Base-by-base conservation (phyloP, 1,140 invertebrate genomes). In the Agrypnia vestita region DNA sequence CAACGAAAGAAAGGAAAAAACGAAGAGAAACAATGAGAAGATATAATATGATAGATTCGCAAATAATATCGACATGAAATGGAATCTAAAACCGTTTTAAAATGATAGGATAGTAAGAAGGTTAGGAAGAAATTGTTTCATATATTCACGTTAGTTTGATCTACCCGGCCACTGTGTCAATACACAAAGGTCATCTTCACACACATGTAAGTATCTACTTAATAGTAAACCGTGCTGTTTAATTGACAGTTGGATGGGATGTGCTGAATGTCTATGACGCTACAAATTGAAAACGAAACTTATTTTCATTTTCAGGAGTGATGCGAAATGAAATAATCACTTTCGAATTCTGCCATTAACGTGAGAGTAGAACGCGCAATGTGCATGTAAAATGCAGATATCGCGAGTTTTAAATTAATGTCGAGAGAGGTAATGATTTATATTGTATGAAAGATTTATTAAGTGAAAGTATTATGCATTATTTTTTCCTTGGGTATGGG, bases 221-320 rank as follows among this genome's bases (percentile, higher is more conserved):
- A 15, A 56, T 56, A 10, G 17, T n/a, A 17, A 56, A 56, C 53
- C 17, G n/a, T 56, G 7, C 53, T 17, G n/a, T 17, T 17, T 56
- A 56, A 17, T 56, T 56, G 25, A 35, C 25, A 56, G 53, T 56
- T 56, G n/a, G n/a, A 56, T 56, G 49, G 11, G n/a, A 3, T 9
- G 11, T 13, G 49, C 11, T 51, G 8, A 15, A 13, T 15, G 49
- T 13, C 1, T 51, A 8, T 13, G 49, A 51, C 8, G 49, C 8
- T 51, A 51, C 11, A 62, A 21, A 3, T 8, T 35, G 67, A 71
- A 71, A 71, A 11, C 47, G 67, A 71, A 71, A 51, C 46, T 12
- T 51, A 3, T 21, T 71, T 71, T 71, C 47, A 17, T 4, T 71
- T 71, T 71, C 67, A 47, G 0, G 62, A 71, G 46, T 53, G 67